These are phyloP conservation scores for Chrysocyon brachyurus DNA, from an alignment of 2,797 vertebrate species.

Conservation along the genomic window DNA sequence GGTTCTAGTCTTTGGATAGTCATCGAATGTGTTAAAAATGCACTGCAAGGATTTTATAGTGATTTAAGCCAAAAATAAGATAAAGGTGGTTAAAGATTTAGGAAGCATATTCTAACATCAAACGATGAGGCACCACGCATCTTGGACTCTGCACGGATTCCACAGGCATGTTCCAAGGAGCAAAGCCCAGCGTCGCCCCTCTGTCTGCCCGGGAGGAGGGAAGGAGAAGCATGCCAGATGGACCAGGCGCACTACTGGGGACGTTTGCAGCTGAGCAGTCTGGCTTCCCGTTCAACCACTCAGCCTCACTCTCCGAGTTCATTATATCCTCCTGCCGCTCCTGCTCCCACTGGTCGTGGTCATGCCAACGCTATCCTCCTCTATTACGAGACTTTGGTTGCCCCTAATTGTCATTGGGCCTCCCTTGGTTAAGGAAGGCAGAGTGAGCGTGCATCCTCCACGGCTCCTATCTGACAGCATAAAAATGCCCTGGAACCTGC, in stretches of 20 bases:
- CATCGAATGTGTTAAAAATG: not conserved
- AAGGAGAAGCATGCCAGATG: constrained; percentile 58
- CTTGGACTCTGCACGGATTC: not conserved
- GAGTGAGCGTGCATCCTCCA: not conserved
- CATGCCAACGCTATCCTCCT: not conserved
- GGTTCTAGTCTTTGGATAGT: not conserved
- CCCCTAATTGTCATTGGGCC: not conserved
- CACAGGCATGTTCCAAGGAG: not conserved
- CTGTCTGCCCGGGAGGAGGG: not conserved
- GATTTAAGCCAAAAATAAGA: constrained; percentile 6
- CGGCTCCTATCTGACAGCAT: not conserved
- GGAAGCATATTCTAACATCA: constrained; percentile 17
- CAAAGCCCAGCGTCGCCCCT: not conserved
- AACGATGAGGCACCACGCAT: not conserved
- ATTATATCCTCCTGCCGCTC: constrained; percentile 52
- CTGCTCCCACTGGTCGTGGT: constrained; percentile 34
- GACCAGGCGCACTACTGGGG: constrained; percentile 54
- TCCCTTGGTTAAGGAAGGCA: constrained; percentile 35
- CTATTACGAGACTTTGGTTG: constrained; percentile 27
- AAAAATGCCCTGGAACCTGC: not conserved
- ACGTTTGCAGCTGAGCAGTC: constrained; percentile 56
- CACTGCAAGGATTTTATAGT: not conserved
- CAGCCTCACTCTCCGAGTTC: constrained; percentile 47
- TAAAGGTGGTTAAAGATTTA: not conserved
- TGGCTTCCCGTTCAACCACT: not conserved